Evolutionary conservation across 1,140 invertebrate species (phyloP), one percentile per base, ranked within the genome.

Genomic region (Hylaeus volcanicus): DNA sequence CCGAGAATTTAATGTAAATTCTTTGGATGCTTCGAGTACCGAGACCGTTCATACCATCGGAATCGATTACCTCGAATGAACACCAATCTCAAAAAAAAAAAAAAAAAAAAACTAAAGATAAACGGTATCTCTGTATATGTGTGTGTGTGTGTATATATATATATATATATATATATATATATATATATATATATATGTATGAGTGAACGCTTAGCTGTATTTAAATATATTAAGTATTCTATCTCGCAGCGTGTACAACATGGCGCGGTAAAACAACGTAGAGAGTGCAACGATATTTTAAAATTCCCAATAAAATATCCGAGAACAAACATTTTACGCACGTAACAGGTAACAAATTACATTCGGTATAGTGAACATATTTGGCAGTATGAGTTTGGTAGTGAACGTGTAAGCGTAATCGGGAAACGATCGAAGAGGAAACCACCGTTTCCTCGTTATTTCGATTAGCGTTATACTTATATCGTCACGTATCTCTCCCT

Each of bases 341-440:
- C 65, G 73, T 73, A 74, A 79, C 45, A 51, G 41, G 43, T 66
- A 79, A 79, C 77, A 39, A 61, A 79, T 65, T 48, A 39, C 58
- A 65, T 66, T 68, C 48, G 45, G 45, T 53, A 51, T 53, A 51
- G 65, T 26, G 65, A 68, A 68, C 65, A 68, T 68, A 68, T 68
- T 74, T 74, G 77, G 77, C 77, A 79, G 77, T 79, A 79, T 51
- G 63, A 66, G 15, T 74, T 64, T 65, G 71, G 77, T 79, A 74
- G 77, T 79, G 77, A 79, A 79, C 51, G 61, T 74, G 51, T 41
- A 66, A 74, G 61, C 61, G 77, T 74, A 64, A 64, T 64, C 72
- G 65, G 26, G 14, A 41, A 79, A 79, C 45, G 43, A 79, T 73
- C 5, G 12, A 6, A 3, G 55, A 60, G 74, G 55, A 41, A 51